A percentile compares a stretch with the other conserved stretches of the same genome.
Conservation (phyloP, 2,113 vertebrate genomes). For the Lepus timidus region DNA sequence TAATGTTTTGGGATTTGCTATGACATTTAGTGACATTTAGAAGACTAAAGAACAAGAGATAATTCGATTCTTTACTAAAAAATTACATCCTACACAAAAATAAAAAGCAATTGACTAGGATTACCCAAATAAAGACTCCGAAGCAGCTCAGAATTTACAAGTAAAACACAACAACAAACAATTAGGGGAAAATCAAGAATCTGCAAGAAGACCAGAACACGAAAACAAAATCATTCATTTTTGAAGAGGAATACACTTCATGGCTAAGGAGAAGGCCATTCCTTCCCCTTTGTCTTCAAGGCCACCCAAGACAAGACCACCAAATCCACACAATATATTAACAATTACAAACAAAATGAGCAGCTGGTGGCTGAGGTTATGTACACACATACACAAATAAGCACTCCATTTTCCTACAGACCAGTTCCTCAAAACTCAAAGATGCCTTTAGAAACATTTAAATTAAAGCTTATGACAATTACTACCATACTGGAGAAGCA, state of each 20-base stretch:
- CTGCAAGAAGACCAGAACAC: constrained; percentile 14
- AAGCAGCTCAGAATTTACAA: constrained; percentile 50
- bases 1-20: neutral
- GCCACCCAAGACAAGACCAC: neutral
- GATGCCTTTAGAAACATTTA: neutral
- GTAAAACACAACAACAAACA: constrained; percentile 37
- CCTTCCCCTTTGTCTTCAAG: neutral
- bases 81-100: neutral
- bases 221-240: constrained; percentile 52
- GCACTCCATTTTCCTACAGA: neutral
- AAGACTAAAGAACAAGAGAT: neutral
- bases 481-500: neutral
- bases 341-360: neutral
- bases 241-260: neutral
- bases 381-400: neutral
- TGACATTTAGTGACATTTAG: neutral
- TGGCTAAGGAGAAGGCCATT: neutral
- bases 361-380: neutral
- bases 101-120: constrained; percentile 33
- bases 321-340: constrained; percentile 12
- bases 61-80: constrained; percentile 23
- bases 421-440: constrained; percentile 48
- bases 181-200: constrained; percentile 50
- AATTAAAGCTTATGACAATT: constrained; percentile 43
- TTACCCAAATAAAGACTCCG: constrained; percentile 37